Base-by-base conservation (phyloP, 2,797 vertebrate species). In the Argentina silus region DNA sequence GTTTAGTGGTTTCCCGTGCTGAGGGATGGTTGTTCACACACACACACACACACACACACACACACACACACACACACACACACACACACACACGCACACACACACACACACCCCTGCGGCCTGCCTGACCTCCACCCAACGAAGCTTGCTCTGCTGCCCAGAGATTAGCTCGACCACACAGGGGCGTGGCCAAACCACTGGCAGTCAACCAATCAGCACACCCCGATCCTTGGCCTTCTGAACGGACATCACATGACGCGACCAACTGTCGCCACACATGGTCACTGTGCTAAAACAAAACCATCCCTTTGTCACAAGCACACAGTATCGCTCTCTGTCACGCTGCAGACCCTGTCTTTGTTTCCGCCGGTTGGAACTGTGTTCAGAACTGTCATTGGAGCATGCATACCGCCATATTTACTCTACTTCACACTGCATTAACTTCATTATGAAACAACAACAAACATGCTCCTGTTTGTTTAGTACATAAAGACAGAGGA, bases 231-330 rank as follows among this genome's bases (percentile, higher is more conserved):
- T 70, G 59, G 69, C 69, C 76, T 83, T 88, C 89, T 88, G 85
- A 21, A 70, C 81, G 70, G 81, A 82, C 70, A 62, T 88, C 87
- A 89, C 87, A 88, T 88, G 90, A 89, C 75, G 79, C 72, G 84
- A 90, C 89, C 89, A 91, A 91, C 91, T 92, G 91, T 91, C 89
- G 85, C 81, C 86, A 83, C 91, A 91, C 89, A 91, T 88, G 89
- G 78, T 86, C 83, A 81, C 78, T 81, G 78, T 86, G 12, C 82
- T 74, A 42, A 36, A 21, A 59, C n/a, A 21, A 53, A 42, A 17
- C 82, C 74, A 78, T 68, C 62, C 43, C 12, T 48, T 55, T 48
- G 8, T 62, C 23, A 47, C 27, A 59, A 44, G 23, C 67, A 69
- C 7, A 59, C n/a, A 51, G 50, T 51, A 51, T 51, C 62, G 43